phyloP scores from a whole-genome alignment of 2,888 invertebrate species.

The Rutpela maculata region DNA sequence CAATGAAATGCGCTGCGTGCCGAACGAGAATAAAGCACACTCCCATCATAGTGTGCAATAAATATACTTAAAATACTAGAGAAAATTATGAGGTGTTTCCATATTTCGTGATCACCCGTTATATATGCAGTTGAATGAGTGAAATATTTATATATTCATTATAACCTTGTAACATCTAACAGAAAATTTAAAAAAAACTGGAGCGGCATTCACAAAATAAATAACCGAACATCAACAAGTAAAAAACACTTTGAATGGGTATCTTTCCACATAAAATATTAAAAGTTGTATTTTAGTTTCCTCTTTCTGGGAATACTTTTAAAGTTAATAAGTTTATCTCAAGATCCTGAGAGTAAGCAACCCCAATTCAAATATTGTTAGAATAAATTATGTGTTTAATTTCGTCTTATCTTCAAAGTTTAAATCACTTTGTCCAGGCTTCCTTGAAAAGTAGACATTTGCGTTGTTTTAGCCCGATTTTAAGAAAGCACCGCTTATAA shows the following conservation, averaged over 20 bases:
- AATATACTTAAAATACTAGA: too few relatives aligned
- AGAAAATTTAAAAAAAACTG: neutral
- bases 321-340: neutral
- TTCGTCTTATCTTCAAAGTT: neutral
- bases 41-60: too few relatives aligned
- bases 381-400: neutral
- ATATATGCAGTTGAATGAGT: too few relatives aligned
- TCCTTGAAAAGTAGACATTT: neutral
- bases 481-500: too few relatives aligned
- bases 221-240: neutral
- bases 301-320: neutral
- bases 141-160: too few relatives aligned
- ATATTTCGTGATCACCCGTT: too few relatives aligned
- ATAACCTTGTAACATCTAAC: neutral
- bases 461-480: too few relatives aligned
- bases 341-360: neutral
- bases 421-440: neutral
- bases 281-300: neutral
- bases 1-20: too few relatives aligned
- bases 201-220: neutral
- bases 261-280: neutral
- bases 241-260: neutral
- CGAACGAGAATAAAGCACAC: too few relatives aligned
- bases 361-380: neutral
- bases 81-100: too few relatives aligned